A percentile compares a stretch with the other conserved stretches of the same genome.
These are phyloP conservation scores for Magallana gigas DNA, from an alignment of 1,140 invertebrate genomes.

Conservation along the genomic window DNA sequence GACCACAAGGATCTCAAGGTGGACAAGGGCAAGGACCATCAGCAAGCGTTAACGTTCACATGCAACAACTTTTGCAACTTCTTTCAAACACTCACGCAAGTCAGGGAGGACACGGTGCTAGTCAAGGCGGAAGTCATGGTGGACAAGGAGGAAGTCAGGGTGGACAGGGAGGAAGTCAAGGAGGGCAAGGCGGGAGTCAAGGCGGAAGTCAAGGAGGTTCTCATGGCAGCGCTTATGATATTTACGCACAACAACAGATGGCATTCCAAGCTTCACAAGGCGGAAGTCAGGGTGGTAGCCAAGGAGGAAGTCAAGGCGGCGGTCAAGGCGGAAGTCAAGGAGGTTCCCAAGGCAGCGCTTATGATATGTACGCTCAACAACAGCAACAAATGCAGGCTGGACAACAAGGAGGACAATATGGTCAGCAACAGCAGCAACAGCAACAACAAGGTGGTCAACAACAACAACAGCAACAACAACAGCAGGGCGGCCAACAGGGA, in stretches of 20 bases:
- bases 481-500: background rate
- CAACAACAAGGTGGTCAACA: background rate
- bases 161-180: background rate
- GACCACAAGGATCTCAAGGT: background rate
- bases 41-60: background rate
- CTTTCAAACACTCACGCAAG: background rate
- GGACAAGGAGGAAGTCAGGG: slow-evolving; percentile 5
- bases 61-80: slow-evolving; percentile 19
- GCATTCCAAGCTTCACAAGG: background rate
- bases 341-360: background rate
- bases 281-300: background rate
- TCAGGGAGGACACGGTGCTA: slow-evolving; percentile 8
- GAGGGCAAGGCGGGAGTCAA: background rate
- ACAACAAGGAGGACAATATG: background rate
- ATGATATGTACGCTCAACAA: slow-evolving; percentile 10
- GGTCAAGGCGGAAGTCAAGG: slow-evolving; percentile 1
- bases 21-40: background rate
- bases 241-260: background rate
- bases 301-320: background rate
- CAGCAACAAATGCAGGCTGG: slow-evolving; percentile 8
- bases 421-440: background rate
- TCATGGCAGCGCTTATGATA: background rate
- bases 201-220: background rate
- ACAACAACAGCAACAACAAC: background rate
- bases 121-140: slow-evolving; percentile 2